phyloP scores from a whole-genome alignment of 2,113 vertebrate species.

The Scomber scombrus region DNA sequence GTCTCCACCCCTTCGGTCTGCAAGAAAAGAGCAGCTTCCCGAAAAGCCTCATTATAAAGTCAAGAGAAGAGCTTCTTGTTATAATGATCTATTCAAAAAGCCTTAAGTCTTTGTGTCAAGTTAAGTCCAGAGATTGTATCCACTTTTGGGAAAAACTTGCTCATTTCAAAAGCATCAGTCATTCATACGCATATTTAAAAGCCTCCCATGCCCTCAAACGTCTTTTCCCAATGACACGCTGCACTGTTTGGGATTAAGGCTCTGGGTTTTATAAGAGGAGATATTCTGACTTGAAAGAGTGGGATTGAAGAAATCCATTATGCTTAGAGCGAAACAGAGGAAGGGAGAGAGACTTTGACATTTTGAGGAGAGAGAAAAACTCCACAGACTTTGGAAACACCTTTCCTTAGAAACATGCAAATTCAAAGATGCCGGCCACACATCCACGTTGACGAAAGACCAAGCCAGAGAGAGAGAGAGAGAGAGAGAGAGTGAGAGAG shows the following conservation, averaged over 20 bases:
- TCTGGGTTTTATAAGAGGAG: constrained; percentile 42
- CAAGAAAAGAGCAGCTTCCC: constrained; percentile 61
- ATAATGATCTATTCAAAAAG: constrained; percentile 66
- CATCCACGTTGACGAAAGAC: neutral
- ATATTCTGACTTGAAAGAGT: constrained; percentile 51
- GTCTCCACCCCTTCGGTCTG: constrained; percentile 62
- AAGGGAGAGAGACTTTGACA: constrained; percentile 26
- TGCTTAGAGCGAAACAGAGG: constrained; percentile 46
- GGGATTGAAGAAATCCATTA: constrained; percentile 58
- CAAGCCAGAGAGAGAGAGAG: neutral
- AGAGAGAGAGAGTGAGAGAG: no score
- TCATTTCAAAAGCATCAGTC: constrained; percentile 59
- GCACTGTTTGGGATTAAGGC: constrained; percentile 69
- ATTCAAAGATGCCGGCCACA: neutral
- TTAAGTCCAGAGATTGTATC: constrained; percentile 59
- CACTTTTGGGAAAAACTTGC: constrained; percentile 34
- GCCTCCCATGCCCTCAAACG: constrained; percentile 36
- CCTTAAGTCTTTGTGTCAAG: constrained; percentile 52
- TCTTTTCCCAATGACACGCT: constrained; percentile 15
- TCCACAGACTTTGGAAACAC: constrained; percentile 1
- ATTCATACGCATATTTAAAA: constrained; percentile 38
- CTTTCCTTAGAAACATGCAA: constrained; percentile 10
- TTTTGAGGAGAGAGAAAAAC: constrained; percentile 18
- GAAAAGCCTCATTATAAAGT: constrained; percentile 63
- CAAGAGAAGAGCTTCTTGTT: constrained; percentile 49